Base-by-base conservation (phyloP, 2,113 vertebrate genomes). In the Carettochelys insculpta region DNA sequence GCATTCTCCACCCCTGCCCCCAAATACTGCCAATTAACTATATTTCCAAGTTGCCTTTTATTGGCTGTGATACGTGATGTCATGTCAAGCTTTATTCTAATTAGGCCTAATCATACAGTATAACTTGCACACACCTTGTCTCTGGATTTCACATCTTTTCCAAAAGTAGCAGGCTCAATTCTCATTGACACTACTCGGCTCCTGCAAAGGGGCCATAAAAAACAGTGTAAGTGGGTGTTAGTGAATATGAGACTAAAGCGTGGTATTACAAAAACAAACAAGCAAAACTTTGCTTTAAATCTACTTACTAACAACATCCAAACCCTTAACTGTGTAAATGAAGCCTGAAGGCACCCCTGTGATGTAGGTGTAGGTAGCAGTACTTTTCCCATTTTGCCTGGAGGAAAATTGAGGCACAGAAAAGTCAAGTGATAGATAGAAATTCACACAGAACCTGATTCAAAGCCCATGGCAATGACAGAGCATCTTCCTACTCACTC, bases 11-110 rank as follows among this genome's bases (percentile, higher is more conserved):
- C 5, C 41, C 11, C 41, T 34, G 11, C 22, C 20, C 25, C 2
- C 88, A 4, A 5, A 47, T 2, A 0, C 52, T 8, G 43, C 34
- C 79, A 25, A 2, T 7, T 0, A 1, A 54, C 56, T 58, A 7
- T 43, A 1, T 11, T 14, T 71, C 1, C 10, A 81, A 11, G 0
- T 10, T 20, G 16, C 56, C 80, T 45, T 76, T 85, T 51, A 34
- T 75, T 85, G 75, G 83, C 77, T 58, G 19, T 56, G 29, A 31
- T 65, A 17, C n/a, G 58, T 8, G 34, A 31, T 34, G 58, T 61
- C 31, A n/a, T 34, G 19, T 31, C 31, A 61, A 61, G 45, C 58
- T 80, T 85, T 85, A 43, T 76, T 85, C 61, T 34, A 75, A 85
- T 34, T 77, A 38, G 34, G 73, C 24, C 43, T 58, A 50, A n/a